Evolutionary conservation across 2,113 vertebrate genomes (phyloP), one percentile per base, ranked within the genome.

Genomic region (Campylorhamphus procurvoides): DNA sequence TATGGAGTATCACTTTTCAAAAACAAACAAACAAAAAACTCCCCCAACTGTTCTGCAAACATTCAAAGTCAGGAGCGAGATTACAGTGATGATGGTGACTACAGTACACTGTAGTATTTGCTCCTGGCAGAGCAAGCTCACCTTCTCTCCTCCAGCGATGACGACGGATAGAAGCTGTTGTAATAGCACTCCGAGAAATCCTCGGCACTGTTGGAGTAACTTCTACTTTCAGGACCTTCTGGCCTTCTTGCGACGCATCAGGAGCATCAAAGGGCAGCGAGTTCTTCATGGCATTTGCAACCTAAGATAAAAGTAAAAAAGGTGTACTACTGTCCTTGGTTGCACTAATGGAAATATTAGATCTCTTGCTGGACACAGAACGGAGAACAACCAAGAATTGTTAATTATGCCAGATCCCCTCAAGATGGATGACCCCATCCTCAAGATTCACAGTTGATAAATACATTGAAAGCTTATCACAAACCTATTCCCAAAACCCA

Each of bases 131-230:
- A 67, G 52, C 53, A 52, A 84, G 39, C 91, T 97, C 80, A 99
- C 99, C 99, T 98, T 99, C 99, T 98, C 99, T 98, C 97, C 99
- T 99, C 99, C 99, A 99, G 95, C 99, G 98, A 95, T 99, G 99
- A 39, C 99, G 98, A 44, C 99, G 99, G 94, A 99, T 99, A 42
- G 99, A 99, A 84, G 99, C 99, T 14, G 99, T 99, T 79, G 99
- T 99, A 97, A 99, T 99, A 35, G 99, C 99, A 8, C 99, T 99
- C 93, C 99, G 98, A 96, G 99, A 99, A 97, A 99, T 99, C 92
- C 99, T 98, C 35, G 98, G 98, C 55, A 99, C 98, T 74, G 99
- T 99, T 5, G 99, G 99, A 4, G 99, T 99, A 84, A 99, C 99
- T 95, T 99, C 99, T 67, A 99, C 99, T 97, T 99, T 99, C 89